phyloP scores from a whole-genome alignment of 2,888 invertebrate species.

The Sminthurides aquaticus region DNA sequence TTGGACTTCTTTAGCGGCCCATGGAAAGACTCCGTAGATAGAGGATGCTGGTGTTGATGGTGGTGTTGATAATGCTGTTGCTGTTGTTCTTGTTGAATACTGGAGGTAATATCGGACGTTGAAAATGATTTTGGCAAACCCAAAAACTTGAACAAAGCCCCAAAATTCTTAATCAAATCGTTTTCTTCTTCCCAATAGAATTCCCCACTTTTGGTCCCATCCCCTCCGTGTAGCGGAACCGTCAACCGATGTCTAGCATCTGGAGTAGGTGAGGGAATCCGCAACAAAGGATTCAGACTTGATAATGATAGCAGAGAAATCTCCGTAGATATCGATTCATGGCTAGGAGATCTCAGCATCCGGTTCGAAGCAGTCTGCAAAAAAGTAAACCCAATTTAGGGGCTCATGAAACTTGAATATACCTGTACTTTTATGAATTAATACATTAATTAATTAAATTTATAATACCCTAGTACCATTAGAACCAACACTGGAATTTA shows the following conservation, averaged over 20 bases:
- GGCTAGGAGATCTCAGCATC: constrained; percentile 68
- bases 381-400: constrained; percentile 2
- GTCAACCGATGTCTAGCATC: constrained; percentile 41
- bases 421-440: too few species aligned
- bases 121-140: constrained; percentile 79
- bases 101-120: constrained; percentile 60
- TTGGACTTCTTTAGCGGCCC: constrained; percentile 46
- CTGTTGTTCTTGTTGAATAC: constrained; percentile 36
- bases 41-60: constrained; percentile 38
- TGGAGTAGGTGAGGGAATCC: constrained; percentile 43
- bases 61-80: constrained; percentile 38
- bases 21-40: constrained; percentile 41
- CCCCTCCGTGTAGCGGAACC: constrained; percentile 37
- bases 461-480: too few species aligned
- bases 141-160: constrained; percentile 67
- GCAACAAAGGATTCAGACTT: constrained; percentile 51
- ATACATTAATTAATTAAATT: too few species aligned
- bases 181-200: constrained; percentile 67
- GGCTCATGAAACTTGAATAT: not conserved
- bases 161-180: constrained; percentile 70
- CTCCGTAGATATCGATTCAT: constrained; percentile 76
- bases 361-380: constrained; percentile 47
- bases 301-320: constrained; percentile 70
- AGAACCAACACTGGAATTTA: too few species aligned
- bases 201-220: constrained; percentile 49